Evolutionary conservation across 2,113 vertebrate species (phyloP), one percentile per base, ranked within the genome.

Genomic region (Cnemophilus loriae): DNA sequence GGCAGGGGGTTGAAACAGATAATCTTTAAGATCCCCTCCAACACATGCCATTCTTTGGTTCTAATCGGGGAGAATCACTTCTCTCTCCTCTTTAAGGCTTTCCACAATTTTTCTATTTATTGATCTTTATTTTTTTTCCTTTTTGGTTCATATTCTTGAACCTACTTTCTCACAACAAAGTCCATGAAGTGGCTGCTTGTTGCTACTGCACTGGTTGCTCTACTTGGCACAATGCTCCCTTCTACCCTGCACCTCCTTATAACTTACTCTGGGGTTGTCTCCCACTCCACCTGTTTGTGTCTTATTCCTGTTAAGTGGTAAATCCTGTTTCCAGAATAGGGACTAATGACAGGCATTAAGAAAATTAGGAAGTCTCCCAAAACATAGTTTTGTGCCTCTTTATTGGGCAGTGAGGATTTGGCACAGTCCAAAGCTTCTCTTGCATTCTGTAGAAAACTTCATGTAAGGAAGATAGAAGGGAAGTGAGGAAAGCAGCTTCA

Each of bases 211-310:
- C 6, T 3, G 1, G 18, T 14, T 3, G 3, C n/a, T 53, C n/a
- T 67, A 41, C 42, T 90, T 23, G 10, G 28, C 8, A 1, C 39
- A 63, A 26, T 0, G 0, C 3, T 84, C 18, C 69, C 19, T 53
- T 70, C 65, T 30, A 70, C 9, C 13, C 68, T 46, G 37, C n/a
- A 64, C 15, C 20, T 50, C 33, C 26, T 47, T 21, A 0, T 8
- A 84, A 68, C 23, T 81, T 19, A 22, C 30, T 24, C 21, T 32
- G 22, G 21, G 18, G 23, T 23, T 55, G 23, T 52, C 27, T 60
- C 22, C 41, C 47, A 19, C 23, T 64, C 24, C 9, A 37, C 3
- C 30, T 63, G 20, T 18, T 19, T 4, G 1, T 8, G 3, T 28
- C 37, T 70, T 73, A 47, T 5, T 78, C 9, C 4, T 11, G 2